These are phyloP conservation scores for Cyanoliseus patagonus DNA, from an alignment of 2,113 vertebrate species.

Conservation along the genomic window DNA sequence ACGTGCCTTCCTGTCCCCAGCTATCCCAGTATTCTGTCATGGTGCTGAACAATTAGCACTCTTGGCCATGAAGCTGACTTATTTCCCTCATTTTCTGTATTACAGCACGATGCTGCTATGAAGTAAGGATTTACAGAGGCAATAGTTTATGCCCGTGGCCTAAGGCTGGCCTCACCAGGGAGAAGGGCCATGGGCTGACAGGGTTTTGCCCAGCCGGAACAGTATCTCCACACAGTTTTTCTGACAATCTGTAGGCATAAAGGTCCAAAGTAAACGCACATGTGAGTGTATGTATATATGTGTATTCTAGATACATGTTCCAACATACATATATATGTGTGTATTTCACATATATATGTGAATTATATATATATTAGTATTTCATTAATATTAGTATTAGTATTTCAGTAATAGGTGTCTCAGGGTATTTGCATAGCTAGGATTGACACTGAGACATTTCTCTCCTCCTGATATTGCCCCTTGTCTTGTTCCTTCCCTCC, in stretches of 20 bases:
- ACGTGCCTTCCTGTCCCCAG: background rate
- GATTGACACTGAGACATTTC: background rate
- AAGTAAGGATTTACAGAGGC: background rate
- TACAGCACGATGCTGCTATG: background rate
- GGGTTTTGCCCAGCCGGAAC: background rate
- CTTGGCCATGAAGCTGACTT: background rate
- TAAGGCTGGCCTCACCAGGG: background rate
- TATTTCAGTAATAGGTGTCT: background rate
- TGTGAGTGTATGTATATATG: background rate
- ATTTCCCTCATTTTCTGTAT: background rate
- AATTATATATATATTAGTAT: background rate
- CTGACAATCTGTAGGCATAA: background rate
- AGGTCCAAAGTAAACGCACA: background rate
- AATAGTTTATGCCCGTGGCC: background rate
- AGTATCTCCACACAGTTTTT: fast-evolving
- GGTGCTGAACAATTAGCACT: background rate
- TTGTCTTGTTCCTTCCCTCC: background rate
- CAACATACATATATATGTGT: background rate
- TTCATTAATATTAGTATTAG: background rate
- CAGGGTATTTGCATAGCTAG: background rate
- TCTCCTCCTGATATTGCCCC: background rate
- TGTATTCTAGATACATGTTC: background rate
- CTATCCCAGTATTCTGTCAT: background rate
- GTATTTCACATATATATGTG: background rate
- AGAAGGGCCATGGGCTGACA: background rate